These are phyloP conservation scores for Xenopus tropicalis DNA, from an alignment of 2,113 vertebrate species.

Conservation along the genomic window DNA sequence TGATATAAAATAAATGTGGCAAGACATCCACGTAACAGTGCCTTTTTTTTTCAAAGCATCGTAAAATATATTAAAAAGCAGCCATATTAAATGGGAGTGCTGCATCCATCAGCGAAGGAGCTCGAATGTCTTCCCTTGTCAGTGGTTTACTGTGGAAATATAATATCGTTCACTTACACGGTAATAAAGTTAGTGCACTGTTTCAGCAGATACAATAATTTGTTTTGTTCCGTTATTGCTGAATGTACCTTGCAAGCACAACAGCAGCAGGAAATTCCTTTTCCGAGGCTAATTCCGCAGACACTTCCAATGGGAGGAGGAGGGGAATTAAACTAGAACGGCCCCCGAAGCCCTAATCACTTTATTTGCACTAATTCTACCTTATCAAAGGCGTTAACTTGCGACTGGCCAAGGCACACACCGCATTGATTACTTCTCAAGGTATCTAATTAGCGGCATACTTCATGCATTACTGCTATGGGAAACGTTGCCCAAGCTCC, in stretches of 20 bases:
- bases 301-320: neutral
- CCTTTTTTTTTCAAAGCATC: constrained; percentile 4
- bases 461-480: neutral
- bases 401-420: constrained; percentile 24
- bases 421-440: constrained; percentile 12
- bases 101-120: constrained; percentile 24
- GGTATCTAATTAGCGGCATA: constrained; percentile 14
- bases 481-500: neutral
- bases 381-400: constrained; percentile 23
- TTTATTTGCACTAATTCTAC: constrained; percentile 11
- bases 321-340: neutral
- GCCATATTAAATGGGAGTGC: constrained; percentile 22
- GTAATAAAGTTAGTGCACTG: constrained; percentile 38
- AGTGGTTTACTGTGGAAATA: constrained; percentile 24
- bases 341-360: neutral
- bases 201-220: constrained; percentile 27
- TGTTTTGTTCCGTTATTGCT: constrained; percentile 26
- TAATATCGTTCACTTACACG: constrained; percentile 31
- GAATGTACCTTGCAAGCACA: constrained; percentile 6
- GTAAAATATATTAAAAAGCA: constrained; percentile 42
- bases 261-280: neutral
- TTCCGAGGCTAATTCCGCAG: neutral
- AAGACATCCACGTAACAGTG: constrained; percentile 10
- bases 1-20: constrained; percentile 39
- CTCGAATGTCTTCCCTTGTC: constrained; percentile 21